phyloP scores from a whole-genome alignment of 2,888 invertebrate genomes.

The Dromius quadrimaculatus region DNA sequence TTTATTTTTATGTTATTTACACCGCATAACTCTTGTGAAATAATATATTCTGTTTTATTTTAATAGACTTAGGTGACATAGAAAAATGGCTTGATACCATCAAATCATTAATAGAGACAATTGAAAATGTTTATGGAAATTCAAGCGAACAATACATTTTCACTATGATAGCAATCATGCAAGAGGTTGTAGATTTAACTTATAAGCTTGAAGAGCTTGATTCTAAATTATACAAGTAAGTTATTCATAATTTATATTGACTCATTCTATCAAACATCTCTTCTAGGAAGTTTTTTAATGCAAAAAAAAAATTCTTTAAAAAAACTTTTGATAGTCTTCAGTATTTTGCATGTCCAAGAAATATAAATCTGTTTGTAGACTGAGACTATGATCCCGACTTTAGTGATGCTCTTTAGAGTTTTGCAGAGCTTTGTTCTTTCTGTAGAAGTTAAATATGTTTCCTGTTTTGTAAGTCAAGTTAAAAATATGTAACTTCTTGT shows the following conservation, averaged over 20 bases:
- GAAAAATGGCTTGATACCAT: neutral
- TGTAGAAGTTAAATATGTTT: neutral
- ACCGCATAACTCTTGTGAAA: no score
- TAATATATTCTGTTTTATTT: no score
- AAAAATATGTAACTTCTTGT: no score
- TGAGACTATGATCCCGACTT: neutral
- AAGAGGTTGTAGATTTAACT: neutral
- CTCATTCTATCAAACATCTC: neutral
- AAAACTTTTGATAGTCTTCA: neutral
- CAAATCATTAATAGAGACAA: neutral
- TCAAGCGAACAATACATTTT: neutral
- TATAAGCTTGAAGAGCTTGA: neutral
- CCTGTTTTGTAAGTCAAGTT: no score
- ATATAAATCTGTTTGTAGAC: neutral
- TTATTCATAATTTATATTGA: neutral
- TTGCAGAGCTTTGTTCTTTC: neutral
- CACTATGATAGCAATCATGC: neutral
- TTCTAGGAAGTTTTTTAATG: conserved; percentile 12
- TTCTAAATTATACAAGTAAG: neutral
- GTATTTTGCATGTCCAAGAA: neutral
- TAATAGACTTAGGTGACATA: neutral
- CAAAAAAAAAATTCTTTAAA: neutral
- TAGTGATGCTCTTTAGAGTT: neutral
- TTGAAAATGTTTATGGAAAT: conserved; percentile 7
- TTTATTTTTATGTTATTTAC: no score